These are phyloP conservation scores for Samia ricini DNA, from an alignment of 1,140 invertebrate genomes.

Conservation along the genomic window DNA sequence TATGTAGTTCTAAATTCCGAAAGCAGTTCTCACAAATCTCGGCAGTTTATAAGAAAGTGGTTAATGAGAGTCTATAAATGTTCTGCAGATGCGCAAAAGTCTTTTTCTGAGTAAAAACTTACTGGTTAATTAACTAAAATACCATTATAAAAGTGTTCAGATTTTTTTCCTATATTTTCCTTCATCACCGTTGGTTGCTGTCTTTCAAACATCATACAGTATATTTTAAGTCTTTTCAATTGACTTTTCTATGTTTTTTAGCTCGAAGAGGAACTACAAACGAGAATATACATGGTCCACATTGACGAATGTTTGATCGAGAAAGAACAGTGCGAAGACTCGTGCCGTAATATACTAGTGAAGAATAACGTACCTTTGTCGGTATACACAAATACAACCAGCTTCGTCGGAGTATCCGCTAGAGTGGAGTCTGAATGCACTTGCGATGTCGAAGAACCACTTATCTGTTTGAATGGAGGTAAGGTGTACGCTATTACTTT, in stretches of 20 bases:
- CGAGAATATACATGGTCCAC: slow-evolving; percentile 88
- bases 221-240: neutral
- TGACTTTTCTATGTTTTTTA: slow-evolving; percentile 39
- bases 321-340: slow-evolving; percentile 83
- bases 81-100: too few species aligned
- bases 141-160: too few species aligned
- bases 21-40: too few species aligned
- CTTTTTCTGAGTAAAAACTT: too few species aligned
- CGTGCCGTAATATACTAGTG: slow-evolving; percentile 85
- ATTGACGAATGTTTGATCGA: slow-evolving; percentile 93
- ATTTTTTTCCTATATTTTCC: too few species aligned
- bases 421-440: slow-evolving; percentile 87
- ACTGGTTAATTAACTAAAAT: too few species aligned
- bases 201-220: too few species aligned
- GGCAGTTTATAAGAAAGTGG: too few species aligned
- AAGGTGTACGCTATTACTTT: slow-evolving; percentile 12
- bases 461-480: slow-evolving; percentile 86
- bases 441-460: slow-evolving; percentile 78
- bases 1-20: too few species aligned
- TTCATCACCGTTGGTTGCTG: too few species aligned
- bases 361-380: slow-evolving; percentile 85
- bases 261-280: slow-evolving; percentile 84
- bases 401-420: slow-evolving; percentile 92
- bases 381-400: slow-evolving; percentile 93
- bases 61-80: too few species aligned